Conservation (phyloP, 1,140 invertebrate species). For the Oppia nitens region DNA sequence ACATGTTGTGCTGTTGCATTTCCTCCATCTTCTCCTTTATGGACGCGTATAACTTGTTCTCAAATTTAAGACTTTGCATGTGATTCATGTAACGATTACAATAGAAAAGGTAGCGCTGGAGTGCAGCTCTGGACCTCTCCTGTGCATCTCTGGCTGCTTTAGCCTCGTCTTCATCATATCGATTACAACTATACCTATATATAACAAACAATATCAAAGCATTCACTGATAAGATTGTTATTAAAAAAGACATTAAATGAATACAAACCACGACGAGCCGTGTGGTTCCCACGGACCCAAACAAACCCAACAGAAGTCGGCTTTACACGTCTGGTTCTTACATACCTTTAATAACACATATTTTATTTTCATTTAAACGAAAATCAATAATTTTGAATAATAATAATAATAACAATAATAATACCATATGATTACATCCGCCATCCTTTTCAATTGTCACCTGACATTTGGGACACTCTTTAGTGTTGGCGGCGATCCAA, state of each 20-base stretch:
- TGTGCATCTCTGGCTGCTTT: slow-evolving; percentile 89
- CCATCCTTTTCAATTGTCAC: slow-evolving; percentile 97
- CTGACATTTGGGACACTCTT: slow-evolving; percentile 96
- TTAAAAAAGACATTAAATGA: background rate
- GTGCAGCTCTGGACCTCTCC: slow-evolving; percentile 73
- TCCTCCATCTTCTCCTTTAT: slow-evolving; percentile 98
- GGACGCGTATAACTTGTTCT: slow-evolving; percentile 80
- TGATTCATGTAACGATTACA: slow-evolving; percentile 99
- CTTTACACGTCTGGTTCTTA: slow-evolving; percentile 94
- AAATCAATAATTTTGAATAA: background rate
- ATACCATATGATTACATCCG: slow-evolving; percentile 93
- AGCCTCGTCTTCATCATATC: slow-evolving; percentile 92
- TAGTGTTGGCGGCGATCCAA: slow-evolving; percentile 98
- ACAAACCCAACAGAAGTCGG: slow-evolving; percentile 99
- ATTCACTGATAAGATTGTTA: background rate
- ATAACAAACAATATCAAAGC: background rate
- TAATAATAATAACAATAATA: background rate
- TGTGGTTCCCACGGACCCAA: slow-evolving; percentile 97
- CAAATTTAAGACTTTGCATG: slow-evolving; percentile 95
- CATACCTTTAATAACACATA: slow-evolving; percentile 43
- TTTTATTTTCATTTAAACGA: background rate
- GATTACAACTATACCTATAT: slow-evolving; percentile 84
- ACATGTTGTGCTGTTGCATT: slow-evolving; percentile 99
- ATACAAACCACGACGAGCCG: slow-evolving; percentile 71
- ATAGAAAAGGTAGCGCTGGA: slow-evolving; percentile 91